Evolutionary conservation across 2,797 vertebrate species (phyloP).

Genomic region (Microtus californicus): DNA sequence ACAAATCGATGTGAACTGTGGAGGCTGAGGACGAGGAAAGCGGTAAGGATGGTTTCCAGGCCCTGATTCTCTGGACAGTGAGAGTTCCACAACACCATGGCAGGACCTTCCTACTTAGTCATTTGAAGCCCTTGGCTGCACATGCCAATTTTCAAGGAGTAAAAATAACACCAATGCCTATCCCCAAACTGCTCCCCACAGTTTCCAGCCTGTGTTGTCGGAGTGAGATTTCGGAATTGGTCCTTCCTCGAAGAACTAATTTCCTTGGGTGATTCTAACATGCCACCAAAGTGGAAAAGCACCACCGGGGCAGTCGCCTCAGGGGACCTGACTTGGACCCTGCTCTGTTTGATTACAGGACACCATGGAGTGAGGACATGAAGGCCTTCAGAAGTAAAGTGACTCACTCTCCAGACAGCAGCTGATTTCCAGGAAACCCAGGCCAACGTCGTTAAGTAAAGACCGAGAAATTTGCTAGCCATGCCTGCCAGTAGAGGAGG

Average conservation of each 20-base stretch:
- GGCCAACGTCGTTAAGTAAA: neutral
- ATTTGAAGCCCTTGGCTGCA: neutral
- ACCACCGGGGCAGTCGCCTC: neutral
- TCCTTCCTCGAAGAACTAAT: neutral
- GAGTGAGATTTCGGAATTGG: neutral
- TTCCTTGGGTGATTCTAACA: neutral
- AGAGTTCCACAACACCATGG: accelerated
- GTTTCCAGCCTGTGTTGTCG: neutral
- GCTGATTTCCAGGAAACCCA: neutral
- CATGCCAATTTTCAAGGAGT: neutral
- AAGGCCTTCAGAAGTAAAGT: neutral
- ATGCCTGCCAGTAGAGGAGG: neutral
- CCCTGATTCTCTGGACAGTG: neutral
- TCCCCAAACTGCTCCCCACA: neutral
- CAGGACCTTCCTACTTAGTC: neutral
- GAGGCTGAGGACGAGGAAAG: neutral
- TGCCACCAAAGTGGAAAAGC: neutral
- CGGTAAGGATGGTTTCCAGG: neutral
- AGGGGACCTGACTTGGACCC: neutral
- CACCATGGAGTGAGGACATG: neutral
- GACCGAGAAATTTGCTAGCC: neutral
- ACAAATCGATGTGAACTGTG: neutral
- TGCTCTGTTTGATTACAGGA: neutral
- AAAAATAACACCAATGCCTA: neutral
- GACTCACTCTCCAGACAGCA: neutral